Evolutionary conservation across 2,888 invertebrate species (phyloP).

Genomic region (Caenorhabditis sp.): DNA sequence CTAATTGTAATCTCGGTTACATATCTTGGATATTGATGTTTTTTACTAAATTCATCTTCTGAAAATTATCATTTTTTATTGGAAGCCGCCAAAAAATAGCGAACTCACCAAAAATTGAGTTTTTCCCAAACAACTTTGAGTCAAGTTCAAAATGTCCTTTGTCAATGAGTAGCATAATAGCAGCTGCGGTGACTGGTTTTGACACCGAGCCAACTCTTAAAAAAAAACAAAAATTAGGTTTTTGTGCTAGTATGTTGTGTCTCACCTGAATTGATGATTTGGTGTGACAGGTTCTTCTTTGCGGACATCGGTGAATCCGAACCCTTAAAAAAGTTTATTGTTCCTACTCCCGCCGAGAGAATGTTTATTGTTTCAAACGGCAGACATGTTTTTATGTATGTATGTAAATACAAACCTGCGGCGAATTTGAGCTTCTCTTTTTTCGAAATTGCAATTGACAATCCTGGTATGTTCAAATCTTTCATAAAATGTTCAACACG

Average conservation of each 20-base stretch:
- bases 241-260: background rate
- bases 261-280: slow-evolving; percentile 63
- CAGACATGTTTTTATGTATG: slow-evolving; percentile 1
- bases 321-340: slow-evolving; percentile 51
- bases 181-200: slow-evolving; percentile 69
- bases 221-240: background rate
- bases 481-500: slow-evolving; percentile 68
- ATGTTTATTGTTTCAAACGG: slow-evolving; percentile 9
- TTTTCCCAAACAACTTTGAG: slow-evolving; percentile 59
- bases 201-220: slow-evolving; percentile 67
- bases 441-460: slow-evolving; percentile 69
- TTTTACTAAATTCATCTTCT: slow-evolving; percentile 59
- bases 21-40: slow-evolving; percentile 59
- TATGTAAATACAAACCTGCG: slow-evolving; percentile 56
- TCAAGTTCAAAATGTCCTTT: slow-evolving; percentile 61
- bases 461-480: slow-evolving; percentile 68
- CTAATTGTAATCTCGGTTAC: slow-evolving; percentile 66
- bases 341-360: background rate
- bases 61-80: slow-evolving; percentile 5
- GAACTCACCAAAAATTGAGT: slow-evolving; percentile 55
- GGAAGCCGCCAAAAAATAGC: background rate
- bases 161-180: slow-evolving; percentile 65
- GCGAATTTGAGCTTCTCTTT: slow-evolving; percentile 69
- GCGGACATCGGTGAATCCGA: slow-evolving; percentile 66
- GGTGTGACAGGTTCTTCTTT: slow-evolving; percentile 64